Evolutionary conservation across 2,888 invertebrate genomes (phyloP).

Genomic region (Noctuana brunneofusca): DNA sequence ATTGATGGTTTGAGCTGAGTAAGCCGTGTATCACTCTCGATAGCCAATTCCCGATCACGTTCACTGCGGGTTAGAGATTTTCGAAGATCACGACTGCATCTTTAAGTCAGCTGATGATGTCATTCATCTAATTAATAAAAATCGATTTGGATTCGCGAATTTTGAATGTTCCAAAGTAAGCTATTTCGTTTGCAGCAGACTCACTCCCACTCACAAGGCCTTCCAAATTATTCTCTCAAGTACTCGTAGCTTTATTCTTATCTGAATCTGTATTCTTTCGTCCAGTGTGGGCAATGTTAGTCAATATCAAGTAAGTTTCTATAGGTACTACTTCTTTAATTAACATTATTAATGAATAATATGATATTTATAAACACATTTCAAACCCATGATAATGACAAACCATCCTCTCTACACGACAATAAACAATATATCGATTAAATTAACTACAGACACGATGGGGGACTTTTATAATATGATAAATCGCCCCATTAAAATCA

Average conservation of each 20-base stretch:
- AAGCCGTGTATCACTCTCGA: constrained; percentile 52
- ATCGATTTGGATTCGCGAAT: background rate
- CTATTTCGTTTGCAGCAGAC: background rate
- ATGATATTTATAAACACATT: constrained; percentile 22
- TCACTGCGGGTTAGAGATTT: constrained; percentile 46
- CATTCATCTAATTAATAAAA: background rate
- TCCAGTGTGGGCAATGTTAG: too few species aligned
- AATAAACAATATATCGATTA: constrained; percentile 67
- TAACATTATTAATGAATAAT: too few species aligned
- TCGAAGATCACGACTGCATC: constrained; percentile 37
- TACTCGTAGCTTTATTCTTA: background rate
- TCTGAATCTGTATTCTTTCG: background rate
- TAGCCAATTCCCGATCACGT: constrained; percentile 53
- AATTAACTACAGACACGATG: constrained; percentile 63
- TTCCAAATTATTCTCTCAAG: background rate
- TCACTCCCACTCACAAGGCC: too few species aligned
- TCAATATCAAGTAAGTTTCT: too few species aligned
- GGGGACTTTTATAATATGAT: constrained; percentile 67
- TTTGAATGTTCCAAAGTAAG: background rate
- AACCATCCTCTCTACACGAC: constrained; percentile 44
- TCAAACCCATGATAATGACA: constrained; percentile 33
- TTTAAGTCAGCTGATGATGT: background rate
- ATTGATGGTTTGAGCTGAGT: constrained; percentile 62
- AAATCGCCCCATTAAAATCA: constrained; percentile 66
- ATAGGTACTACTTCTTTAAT: too few species aligned